Evolutionary conservation across 2,797 vertebrate genomes (phyloP).

Genomic region (Craterocephalus amniculus): DNA sequence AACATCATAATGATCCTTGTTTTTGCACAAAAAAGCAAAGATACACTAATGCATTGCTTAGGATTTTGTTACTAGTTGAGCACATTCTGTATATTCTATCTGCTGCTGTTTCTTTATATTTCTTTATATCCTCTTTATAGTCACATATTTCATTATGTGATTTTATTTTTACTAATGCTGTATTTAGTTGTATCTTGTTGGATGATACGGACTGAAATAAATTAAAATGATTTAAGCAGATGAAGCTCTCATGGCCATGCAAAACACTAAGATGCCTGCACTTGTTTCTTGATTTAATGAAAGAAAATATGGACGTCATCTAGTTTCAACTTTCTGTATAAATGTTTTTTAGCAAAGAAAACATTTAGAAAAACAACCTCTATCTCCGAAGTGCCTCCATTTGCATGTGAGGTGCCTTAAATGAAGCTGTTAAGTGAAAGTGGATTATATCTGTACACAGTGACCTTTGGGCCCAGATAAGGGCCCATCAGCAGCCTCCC

Average conservation of each 20-base stretch:
- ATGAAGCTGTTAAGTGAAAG: conserved; percentile 84
- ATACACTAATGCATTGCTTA: neutral
- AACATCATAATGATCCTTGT: neutral
- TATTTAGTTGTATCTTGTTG: neutral
- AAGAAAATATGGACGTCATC: conserved; percentile 16
- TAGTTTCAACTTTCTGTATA: conserved; percentile 1
- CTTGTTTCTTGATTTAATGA: conserved; percentile 12
- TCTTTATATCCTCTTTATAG: no score
- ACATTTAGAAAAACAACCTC: neutral
- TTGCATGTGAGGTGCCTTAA: conserved; percentile 76
- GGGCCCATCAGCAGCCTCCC: conserved; percentile 78
- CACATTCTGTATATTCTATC: neutral
- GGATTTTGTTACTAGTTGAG: neutral
- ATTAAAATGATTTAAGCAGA: neutral
- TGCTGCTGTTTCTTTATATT: neutral
- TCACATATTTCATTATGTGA: neutral
- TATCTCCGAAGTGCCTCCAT: conserved; percentile 60
- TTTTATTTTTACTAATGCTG: neutral
- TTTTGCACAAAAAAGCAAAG: neutral
- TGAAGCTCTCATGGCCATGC: neutral
- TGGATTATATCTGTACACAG: conserved; percentile 82
- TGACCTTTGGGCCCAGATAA: conserved; percentile 82
- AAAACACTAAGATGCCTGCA: neutral
- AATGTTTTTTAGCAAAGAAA: neutral
- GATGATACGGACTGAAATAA: neutral